These are phyloP conservation scores for Pristionchus exspectatus DNA, from an alignment of 2,888 invertebrate genomes.

Conservation along the genomic window DNA sequence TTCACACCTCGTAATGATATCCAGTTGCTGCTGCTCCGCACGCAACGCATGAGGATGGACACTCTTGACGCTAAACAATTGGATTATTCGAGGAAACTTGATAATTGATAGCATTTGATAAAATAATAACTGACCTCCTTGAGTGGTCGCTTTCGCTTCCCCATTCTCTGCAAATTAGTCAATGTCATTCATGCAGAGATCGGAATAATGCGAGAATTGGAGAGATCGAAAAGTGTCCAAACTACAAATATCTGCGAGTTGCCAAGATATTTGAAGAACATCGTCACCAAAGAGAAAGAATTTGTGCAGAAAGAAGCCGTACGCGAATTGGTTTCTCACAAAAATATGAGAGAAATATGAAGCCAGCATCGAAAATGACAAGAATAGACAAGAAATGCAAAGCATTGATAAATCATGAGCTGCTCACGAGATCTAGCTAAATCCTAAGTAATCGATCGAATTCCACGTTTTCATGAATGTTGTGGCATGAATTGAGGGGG, in stretches of 20 bases:
- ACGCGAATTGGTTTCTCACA: background rate
- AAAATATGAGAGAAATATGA: background rate
- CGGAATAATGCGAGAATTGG: background rate
- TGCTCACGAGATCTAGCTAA: background rate
- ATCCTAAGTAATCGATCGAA: background rate
- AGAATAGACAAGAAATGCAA: no score
- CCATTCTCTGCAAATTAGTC: conserved; percentile 1
- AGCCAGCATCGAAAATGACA: no score
- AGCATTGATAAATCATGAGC: background rate
- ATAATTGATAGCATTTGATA: background rate
- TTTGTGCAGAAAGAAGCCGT: background rate
- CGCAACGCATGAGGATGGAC: background rate
- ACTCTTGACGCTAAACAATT: background rate
- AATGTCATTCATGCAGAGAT: background rate
- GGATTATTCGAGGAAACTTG: background rate
- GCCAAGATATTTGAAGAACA: background rate
- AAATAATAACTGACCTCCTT: background rate
- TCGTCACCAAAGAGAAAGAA: background rate
- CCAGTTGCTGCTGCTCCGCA: background rate
- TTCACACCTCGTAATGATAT: background rate
- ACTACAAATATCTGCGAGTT: background rate
- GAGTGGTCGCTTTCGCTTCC: background rate
- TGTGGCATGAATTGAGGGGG: background rate
- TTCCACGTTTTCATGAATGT: background rate
- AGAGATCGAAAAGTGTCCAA: background rate